Evolutionary conservation across 30 jellyfish, hydroid and myxozoan species (phyloP).

Genomic region (Mastigias papua): DNA sequence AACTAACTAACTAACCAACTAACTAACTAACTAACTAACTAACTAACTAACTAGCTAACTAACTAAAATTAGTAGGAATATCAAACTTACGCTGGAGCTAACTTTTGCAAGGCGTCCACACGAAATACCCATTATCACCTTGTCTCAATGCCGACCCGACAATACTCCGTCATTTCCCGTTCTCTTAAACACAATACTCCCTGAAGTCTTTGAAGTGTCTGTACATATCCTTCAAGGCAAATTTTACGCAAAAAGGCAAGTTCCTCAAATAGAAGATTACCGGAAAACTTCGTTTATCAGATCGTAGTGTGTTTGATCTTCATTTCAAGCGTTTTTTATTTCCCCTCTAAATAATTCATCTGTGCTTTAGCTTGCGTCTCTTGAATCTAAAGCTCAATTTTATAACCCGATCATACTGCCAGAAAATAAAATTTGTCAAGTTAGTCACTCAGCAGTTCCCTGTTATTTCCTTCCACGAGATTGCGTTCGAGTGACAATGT

Average conservation of each 20-base stretch:
- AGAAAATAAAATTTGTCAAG: neutral
- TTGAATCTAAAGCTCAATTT: neutral
- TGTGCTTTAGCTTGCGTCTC: neutral
- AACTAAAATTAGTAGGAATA: no score
- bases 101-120: conserved; percentile 51
- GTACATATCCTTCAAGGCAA: neutral
- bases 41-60: no score
- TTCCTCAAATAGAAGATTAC: no score
- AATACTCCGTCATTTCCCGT: neutral
- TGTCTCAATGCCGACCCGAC: neutral
- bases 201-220: neutral
- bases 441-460: neutral
- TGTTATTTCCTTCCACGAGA: neutral
- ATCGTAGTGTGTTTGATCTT: neutral
- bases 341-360: neutral
- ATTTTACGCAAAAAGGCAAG: neutral
- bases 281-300: neutral
- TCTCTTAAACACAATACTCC: neutral
- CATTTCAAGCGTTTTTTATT: neutral
- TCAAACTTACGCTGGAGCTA: conserved; percentile 29
- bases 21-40: no score
- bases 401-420: neutral
- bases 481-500: neutral
- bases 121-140: conserved; percentile 47
- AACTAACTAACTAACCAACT: no score